A percentile compares a stretch with the other conserved stretches of the same genome.
These are phyloP conservation scores for Thalassoma bifasciatum DNA, from an alignment of 2,113 vertebrate genomes.

Conservation along the genomic window DNA sequence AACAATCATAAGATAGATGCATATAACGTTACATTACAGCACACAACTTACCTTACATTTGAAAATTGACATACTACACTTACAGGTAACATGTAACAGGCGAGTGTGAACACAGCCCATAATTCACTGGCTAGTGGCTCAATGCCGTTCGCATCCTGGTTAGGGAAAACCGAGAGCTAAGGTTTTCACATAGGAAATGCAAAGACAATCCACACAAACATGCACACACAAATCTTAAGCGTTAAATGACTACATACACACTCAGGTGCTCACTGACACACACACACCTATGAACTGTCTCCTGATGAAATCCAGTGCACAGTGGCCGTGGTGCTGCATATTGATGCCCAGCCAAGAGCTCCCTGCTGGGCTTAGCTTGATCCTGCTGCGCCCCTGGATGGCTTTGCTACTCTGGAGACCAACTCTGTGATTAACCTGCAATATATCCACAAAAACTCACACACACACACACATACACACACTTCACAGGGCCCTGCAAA, in stretches of 20 bases:
- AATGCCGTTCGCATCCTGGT: background rate
- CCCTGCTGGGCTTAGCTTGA: conserved; percentile 73
- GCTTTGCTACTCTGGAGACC: conserved; percentile 60
- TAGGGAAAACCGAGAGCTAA: conserved; percentile 13
- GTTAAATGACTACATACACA: conserved; percentile 37
- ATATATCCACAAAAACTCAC: conserved; percentile 23
- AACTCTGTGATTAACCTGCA: conserved; percentile 57
- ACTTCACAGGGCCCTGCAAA: conserved; percentile 4
- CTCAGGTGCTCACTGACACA: conserved; percentile 18
- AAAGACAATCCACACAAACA: background rate
- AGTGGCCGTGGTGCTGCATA: conserved; percentile 65
- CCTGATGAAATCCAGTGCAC: conserved; percentile 57
- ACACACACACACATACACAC: too few relatives aligned
- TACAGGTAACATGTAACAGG: too few relatives aligned
- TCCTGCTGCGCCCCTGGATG: conserved; percentile 59
- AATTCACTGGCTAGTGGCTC: background rate
- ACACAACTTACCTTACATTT: too few relatives aligned
- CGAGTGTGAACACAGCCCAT: too few relatives aligned
- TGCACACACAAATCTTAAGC: conserved; percentile 26
- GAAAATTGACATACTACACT: too few relatives aligned
- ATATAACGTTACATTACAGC: too few relatives aligned
- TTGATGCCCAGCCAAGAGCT: conserved; percentile 69
- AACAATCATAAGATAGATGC: too few relatives aligned
- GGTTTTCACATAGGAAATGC: background rate
- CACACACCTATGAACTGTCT: conserved; percentile 17